Base-by-base conservation (phyloP, 1,140 invertebrate species). In the Hormaphis cornu region DNA sequence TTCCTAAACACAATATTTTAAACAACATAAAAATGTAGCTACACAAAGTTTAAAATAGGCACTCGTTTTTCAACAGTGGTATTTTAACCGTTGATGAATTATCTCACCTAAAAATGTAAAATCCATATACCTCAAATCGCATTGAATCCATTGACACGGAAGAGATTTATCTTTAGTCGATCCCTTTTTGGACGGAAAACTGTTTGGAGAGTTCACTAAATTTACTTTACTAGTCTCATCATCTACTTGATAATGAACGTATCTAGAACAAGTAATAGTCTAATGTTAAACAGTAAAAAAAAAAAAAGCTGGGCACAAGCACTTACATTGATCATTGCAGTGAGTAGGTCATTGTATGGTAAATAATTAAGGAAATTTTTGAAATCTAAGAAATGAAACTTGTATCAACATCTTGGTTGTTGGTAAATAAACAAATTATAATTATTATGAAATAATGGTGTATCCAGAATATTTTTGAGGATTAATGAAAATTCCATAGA, bases 111-210 rank as follows among this genome's bases (percentile, higher is more conserved):
- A 81, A 24, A 95, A 90, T 1, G 89, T 91, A 93, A 98, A 97
- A 76, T 98, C 95, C 37, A 98, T 84, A 77, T 89, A 94, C 69
- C 96, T 82, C 24, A 98, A 81, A 80, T 98, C 96, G 79, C 95
- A 98, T 75, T 97, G 93, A 63, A 98, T 90, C 95, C 95, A 98
- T 78, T 98, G 91, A 0, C 91, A 89, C 1, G 91, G 90, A 74
- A 91, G 89, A 14, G 84, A 81, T 72, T 84, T 82, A 71, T 87
- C 81, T 40, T 70, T 54, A 37, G 53, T 18, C n/a, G 72, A 58
- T 33, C 37, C 22, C 44, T 70, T 71, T 50, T 71, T 72, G 16
- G 46, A 22, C 10, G 54, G 53, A 40, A 59, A 52, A 35, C 33
- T 48, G 40, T 69, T 59, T 4, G 33, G 28, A 9, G 44, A 56